Conservation (phyloP, 2,888 invertebrate genomes). For the Cotesia congregata region DNA sequence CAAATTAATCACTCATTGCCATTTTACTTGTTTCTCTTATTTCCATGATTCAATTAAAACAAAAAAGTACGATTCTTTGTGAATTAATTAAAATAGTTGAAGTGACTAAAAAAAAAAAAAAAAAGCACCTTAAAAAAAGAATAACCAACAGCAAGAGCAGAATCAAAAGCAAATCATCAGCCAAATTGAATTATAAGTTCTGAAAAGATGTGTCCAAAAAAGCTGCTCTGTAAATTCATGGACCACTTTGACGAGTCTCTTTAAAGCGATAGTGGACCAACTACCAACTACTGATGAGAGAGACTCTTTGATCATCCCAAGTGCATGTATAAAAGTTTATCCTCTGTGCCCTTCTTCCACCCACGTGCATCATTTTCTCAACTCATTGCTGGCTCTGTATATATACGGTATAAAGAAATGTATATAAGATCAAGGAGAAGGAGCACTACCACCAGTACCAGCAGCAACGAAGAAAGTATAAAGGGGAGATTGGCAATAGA, state of each 20-base stretch:
- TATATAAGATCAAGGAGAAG: not conserved
- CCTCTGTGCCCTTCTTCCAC: not conserved
- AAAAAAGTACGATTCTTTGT: no score
- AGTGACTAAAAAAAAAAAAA: not conserved
- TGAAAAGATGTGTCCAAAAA: conserved; percentile 9
- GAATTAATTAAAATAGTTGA: conserved; percentile 16
- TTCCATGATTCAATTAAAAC: no score
- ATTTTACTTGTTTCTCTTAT: no score
- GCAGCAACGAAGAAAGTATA: conserved; percentile 21
- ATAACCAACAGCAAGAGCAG: not conserved
- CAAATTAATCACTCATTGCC: no score
- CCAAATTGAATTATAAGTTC: conserved; percentile 26
- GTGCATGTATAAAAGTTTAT: conserved; percentile 24
- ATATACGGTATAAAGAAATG: not conserved
- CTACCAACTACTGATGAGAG: conserved; percentile 28
- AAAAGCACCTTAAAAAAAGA: conserved; percentile 12
- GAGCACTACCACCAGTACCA: not conserved
- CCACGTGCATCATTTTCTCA: conserved; percentile 30
- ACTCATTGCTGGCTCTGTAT: not conserved
- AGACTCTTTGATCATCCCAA: conserved; percentile 48
- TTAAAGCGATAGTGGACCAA: conserved; percentile 9
- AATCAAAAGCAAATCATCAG: conserved; percentile 14
- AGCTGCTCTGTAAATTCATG: conserved; percentile 16
- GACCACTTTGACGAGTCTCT: conserved; percentile 45
- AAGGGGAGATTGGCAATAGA: conserved; percentile 36